Evolutionary conservation across 2,113 vertebrate species (phyloP).

Genomic region (Zosterops borbonicus): DNA sequence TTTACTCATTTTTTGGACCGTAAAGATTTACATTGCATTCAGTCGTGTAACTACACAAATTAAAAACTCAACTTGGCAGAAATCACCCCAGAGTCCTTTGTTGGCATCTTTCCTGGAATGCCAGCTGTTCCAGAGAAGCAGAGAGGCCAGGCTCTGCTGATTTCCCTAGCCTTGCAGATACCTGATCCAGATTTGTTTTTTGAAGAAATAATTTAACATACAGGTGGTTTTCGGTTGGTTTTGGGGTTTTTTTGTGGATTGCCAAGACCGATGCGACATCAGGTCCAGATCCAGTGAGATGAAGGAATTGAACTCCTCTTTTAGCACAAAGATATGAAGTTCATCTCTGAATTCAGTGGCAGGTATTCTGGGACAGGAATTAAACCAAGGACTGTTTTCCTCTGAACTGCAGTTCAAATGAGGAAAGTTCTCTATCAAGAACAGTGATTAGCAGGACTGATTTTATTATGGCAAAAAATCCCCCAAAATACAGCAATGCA

Average conservation of each 20-base stretch:
- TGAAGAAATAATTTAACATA: conserved; percentile 21
- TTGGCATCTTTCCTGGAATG: conserved; percentile 57
- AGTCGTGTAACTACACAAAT: conserved; percentile 13
- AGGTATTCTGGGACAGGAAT: neutral
- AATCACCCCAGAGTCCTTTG: neutral
- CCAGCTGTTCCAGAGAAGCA: conserved; percentile 49
- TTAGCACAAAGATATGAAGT: neutral
- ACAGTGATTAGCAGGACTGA: conserved; percentile 15
- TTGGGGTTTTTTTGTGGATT: neutral
- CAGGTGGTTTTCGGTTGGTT: conserved; percentile 44
- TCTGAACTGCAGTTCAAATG: conserved; percentile 7
- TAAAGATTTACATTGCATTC: neutral
- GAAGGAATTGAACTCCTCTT: neutral
- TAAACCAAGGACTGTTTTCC: neutral
- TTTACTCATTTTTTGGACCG: neutral
- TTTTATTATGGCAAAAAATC: neutral
- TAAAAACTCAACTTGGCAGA: conserved; percentile 44
- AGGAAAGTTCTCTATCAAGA: neutral
- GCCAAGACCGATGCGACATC: neutral
- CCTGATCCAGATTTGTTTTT: conserved; percentile 42
- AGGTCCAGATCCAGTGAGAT: neutral
- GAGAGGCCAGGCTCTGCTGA: neutral
- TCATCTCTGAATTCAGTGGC: neutral
- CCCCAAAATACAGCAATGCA: neutral
- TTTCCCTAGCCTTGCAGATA: conserved; percentile 46